Conservation (phyloP, 2,113 vertebrate genomes). For the Oplegnathus fasciatus region DNA sequence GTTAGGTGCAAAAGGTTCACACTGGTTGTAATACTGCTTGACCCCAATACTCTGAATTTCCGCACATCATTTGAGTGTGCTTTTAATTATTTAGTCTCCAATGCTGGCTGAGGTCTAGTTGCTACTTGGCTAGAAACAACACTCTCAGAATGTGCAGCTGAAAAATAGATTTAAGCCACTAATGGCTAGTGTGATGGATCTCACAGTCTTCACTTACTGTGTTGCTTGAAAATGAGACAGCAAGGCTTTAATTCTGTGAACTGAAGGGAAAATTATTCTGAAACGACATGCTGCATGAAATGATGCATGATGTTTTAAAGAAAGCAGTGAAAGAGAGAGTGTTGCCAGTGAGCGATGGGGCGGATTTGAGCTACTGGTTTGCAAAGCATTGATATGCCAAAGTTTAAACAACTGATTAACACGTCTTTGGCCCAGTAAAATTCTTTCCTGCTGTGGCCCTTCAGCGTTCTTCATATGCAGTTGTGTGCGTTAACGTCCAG, state of each 20-base stretch:
- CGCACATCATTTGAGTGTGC: conserved; percentile 10
- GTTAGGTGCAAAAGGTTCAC: neutral
- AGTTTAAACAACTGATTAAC: conserved; percentile 17
- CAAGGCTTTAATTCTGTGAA: conserved; percentile 53
- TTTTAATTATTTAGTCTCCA: conserved; percentile 59
- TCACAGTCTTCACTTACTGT: conserved; percentile 22
- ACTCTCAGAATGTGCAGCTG: conserved; percentile 13
- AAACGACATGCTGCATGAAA: conserved; percentile 24
- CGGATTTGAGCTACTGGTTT: neutral
- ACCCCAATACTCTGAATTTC: conserved; percentile 29
- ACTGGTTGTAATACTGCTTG: conserved; percentile 19
- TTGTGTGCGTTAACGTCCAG: neutral
- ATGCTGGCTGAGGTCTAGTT: conserved; percentile 23
- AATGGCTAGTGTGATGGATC: conserved; percentile 53
- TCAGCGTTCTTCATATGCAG: neutral
- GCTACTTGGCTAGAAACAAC: conserved; percentile 39
- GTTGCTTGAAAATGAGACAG: conserved; percentile 45
- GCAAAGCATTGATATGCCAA: neutral
- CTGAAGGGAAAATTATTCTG: conserved; percentile 44
- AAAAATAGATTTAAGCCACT: conserved; percentile 45
- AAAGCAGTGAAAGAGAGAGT: neutral
- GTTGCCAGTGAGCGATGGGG: neutral
- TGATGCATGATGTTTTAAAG: conserved; percentile 44
- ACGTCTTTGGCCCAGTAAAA: neutral
- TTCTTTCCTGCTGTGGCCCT: neutral